phyloP scores from a whole-genome alignment of 2,113 vertebrate genomes.

The Halcyon malimbica region DNA sequence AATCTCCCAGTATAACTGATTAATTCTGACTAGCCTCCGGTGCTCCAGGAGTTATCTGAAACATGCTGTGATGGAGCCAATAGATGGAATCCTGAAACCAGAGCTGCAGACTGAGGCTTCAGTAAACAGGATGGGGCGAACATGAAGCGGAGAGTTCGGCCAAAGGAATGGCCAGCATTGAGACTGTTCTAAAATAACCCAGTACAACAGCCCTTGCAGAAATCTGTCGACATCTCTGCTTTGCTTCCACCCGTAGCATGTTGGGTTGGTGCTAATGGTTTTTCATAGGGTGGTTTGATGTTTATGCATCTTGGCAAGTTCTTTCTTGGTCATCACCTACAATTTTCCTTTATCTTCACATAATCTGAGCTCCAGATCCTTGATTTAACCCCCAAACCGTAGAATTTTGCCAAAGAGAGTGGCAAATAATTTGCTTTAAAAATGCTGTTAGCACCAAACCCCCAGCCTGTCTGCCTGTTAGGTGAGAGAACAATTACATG shows the following conservation, averaged over 20 bases:
- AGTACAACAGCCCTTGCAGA: background rate
- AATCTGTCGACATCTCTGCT: background rate
- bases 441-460: background rate
- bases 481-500: background rate
- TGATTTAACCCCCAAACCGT: background rate
- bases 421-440: background rate
- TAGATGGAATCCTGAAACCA: background rate
- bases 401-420: background rate
- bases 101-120: background rate
- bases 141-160: background rate
- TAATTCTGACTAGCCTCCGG: background rate
- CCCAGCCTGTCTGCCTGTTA: background rate
- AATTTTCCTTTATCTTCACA: background rate
- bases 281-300: rapidly evolving
- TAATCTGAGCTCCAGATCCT: background rate
- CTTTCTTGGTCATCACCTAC: background rate
- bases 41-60: constrained; percentile 18
- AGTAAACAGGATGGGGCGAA: constrained; percentile 22
- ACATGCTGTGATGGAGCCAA: rapidly evolving
- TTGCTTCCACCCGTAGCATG: background rate
- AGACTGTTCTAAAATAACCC: background rate
- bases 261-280: background rate
- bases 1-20: background rate
- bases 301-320: rapidly evolving
- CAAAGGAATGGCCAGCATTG: background rate